phyloP scores from a whole-genome alignment of 2,797 vertebrate species.

The Parauchenoglanis ngamensis region DNA sequence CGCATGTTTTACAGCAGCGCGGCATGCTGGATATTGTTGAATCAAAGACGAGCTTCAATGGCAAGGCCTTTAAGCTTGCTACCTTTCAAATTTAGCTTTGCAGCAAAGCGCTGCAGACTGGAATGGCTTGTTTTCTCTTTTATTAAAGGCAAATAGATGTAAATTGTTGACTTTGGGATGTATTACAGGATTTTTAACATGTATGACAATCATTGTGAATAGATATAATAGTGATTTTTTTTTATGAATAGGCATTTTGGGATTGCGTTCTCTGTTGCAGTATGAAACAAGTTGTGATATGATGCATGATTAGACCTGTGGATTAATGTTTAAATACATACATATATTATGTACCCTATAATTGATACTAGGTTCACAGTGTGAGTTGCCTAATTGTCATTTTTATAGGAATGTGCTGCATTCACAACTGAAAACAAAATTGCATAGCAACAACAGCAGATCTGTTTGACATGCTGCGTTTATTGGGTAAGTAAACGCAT shows the following conservation, averaged over 20 bases:
- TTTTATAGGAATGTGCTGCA: background rate
- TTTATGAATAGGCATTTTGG: background rate
- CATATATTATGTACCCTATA: background rate
- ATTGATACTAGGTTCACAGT: background rate
- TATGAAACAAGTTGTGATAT: background rate
- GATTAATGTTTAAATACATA: background rate
- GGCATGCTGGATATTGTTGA: constrained; percentile 36
- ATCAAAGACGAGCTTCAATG: constrained; percentile 29
- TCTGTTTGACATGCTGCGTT: background rate
- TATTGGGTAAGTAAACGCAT: background rate
- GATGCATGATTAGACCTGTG: background rate
- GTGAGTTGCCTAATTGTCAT: background rate
- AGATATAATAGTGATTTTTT: background rate
- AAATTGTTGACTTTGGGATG: background rate
- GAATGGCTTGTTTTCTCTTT: background rate
- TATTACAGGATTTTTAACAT: background rate
- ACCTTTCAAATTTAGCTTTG: constrained; percentile 28
- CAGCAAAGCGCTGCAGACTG: background rate
- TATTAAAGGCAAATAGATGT: background rate
- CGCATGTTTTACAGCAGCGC: constrained; percentile 12
- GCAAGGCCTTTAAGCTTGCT: constrained; percentile 15
- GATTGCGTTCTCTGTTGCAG: background rate
- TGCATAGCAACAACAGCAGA: constrained; percentile 11
- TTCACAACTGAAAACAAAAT: background rate
- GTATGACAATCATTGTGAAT: too few relatives aligned